Evolutionary conservation across 2,113 vertebrate species (phyloP), one percentile per base, ranked within the genome.

Genomic region (Callocephalon fimbriatum): DNA sequence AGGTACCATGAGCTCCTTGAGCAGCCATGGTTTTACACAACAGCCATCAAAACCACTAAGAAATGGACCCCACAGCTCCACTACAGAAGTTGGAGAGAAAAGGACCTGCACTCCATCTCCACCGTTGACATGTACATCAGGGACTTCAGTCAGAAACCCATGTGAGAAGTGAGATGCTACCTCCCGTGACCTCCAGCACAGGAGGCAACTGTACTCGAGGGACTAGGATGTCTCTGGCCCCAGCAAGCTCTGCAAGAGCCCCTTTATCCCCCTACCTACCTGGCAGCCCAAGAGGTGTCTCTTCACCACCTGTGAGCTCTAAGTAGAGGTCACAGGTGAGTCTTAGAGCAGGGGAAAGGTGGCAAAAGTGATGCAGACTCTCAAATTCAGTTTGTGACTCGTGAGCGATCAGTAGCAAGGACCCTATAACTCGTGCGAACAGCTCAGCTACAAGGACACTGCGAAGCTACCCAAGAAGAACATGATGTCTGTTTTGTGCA

Each of bases 1-100:
- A 35, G 56, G 37, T 22, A 77, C 12, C 0, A 0, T 17, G 61
- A 86, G 50, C 20, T 17, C 25, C 2, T 2, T 32, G 35, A 53
- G 22, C 16, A 81, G 44, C 48, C 21, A 3, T 1, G 17, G 50
- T 26, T 87, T 84, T 25, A 37, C 0, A 2, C 7, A 72, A 14
- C 31, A 53, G 22, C 10, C 38, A 48, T 10, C 17, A 38, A 85
- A 92, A 44, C 14, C 1, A 0, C 21, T 18, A 18, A 7, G 54
- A 85, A 84, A 73, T 4, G 16, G 32, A n/a, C 5, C 19, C 23
- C 25, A 35, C 12, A 22, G 11, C 44, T 91, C 38, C 51, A 63
- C 4, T 44, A 45, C 10, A 15, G 38, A 42, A 50, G 35, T 2
- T 58, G 50, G 37, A 26, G 15, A 62, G 12, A 27, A 68, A 54